These are phyloP conservation scores for Holcopasites calliopsidis DNA, from an alignment of 1,140 invertebrate genomes.

Conservation along the genomic window DNA sequence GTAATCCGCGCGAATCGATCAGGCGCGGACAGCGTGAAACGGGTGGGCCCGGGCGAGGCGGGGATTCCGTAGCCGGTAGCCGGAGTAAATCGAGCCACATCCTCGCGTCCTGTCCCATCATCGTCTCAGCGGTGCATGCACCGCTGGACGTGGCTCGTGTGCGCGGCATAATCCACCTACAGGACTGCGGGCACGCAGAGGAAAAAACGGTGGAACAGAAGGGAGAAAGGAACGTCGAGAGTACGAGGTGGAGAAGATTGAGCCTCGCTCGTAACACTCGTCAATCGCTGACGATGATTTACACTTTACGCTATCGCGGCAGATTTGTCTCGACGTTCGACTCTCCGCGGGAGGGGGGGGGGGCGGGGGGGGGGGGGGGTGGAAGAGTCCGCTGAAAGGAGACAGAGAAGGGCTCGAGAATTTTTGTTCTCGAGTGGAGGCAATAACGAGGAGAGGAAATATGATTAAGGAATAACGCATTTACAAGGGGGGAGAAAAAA, in stretches of 20 bases:
- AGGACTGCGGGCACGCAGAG: neutral
- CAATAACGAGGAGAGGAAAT: neutral
- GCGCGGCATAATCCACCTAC: neutral
- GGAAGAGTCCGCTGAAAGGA: no score
- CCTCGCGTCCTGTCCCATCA: conserved; percentile 27
- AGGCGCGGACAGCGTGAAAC: conserved; percentile 22
- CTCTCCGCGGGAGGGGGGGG: no score
- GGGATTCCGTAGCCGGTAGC: conserved; percentile 1
- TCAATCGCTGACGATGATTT: conserved; percentile 61
- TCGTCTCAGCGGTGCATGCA: conserved; percentile 8
- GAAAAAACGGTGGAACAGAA: neutral
- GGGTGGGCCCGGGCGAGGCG: conserved; percentile 4
- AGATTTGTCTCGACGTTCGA: no score
- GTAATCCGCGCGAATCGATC: conserved; percentile 24
- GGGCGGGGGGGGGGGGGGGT: no score
- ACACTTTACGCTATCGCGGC: conserved; percentile 52
- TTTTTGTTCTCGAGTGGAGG: neutral
- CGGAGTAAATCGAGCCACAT: conserved; percentile 37
- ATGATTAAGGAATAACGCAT: neutral
- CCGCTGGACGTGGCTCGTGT: conserved; percentile 3
- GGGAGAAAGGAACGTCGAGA: neutral
- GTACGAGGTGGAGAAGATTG: no score
- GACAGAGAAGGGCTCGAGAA: no score
- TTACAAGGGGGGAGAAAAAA: neutral
- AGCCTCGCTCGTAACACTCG: conserved; percentile 1